These are phyloP conservation scores for Gasterosteus aculeatus DNA, from an alignment of 2,113 vertebrate species.

Conservation along the genomic window DNA sequence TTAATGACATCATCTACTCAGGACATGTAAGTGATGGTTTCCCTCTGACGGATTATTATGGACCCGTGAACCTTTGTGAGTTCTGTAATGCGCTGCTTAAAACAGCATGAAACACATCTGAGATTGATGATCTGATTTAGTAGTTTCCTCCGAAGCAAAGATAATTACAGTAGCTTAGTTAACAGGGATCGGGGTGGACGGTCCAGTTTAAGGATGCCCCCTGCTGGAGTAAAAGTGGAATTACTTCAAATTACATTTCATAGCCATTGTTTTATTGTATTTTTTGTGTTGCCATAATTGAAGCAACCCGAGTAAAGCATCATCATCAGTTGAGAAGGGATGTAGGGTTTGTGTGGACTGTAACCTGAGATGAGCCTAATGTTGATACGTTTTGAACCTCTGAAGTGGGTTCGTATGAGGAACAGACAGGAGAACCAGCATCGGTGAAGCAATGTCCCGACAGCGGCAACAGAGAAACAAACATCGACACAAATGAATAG, in stretches of 20 bases:
- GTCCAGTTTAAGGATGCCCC: not conserved
- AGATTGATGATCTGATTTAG: not conserved
- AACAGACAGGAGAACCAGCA: too few relatives aligned
- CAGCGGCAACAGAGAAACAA: not conserved
- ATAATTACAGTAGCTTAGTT: not conserved
- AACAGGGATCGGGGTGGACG: not conserved
- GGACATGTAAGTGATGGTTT: conserved; percentile 70
- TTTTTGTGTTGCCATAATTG: not conserved
- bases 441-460: too few relatives aligned
- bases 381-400: too few relatives aligned
- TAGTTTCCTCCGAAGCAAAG: not conserved
- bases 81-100: not conserved
- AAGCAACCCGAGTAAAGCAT: not conserved
- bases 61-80: not conserved
- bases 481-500: not conserved
- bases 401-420: too few relatives aligned
- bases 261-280: not conserved
- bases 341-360: not conserved
- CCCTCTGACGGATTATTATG: not conserved
- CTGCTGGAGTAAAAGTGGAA: not conserved
- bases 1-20: conserved; percentile 56
- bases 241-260: not conserved
- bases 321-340: not conserved
- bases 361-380: not conserved
- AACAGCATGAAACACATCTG: not conserved